Evolutionary conservation across 1,140 invertebrate species (phyloP).

Genomic region (Calephelis nemesis): DNA sequence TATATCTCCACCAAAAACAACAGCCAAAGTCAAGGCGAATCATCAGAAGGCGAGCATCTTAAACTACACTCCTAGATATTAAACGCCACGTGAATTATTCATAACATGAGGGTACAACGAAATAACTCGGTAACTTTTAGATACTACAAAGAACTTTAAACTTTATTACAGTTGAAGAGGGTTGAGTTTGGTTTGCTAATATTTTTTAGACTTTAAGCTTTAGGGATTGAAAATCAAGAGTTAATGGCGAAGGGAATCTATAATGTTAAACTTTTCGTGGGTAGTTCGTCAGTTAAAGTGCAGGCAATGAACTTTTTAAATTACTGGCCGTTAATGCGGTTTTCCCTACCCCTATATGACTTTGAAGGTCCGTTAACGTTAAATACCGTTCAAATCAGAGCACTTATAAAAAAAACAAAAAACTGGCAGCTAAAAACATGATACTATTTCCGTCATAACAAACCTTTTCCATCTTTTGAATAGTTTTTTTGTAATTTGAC

Average conservation of each 20-base stretch:
- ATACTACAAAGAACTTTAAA: slow-evolving; percentile 47
- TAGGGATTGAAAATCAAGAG: slow-evolving; percentile 58
- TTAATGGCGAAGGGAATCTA: slow-evolving; percentile 46
- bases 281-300: slow-evolving; percentile 14
- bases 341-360: too few relatives aligned
- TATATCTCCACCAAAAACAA: too few relatives aligned
- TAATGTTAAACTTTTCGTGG: slow-evolving; percentile 39
- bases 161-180: slow-evolving; percentile 47
- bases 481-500: too few relatives aligned
- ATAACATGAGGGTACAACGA: slow-evolving; percentile 68
- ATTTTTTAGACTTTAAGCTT: slow-evolving; percentile 47
- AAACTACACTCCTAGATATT: slow-evolving; percentile 70
- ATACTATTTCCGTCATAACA: too few relatives aligned
- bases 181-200: slow-evolving; percentile 31
- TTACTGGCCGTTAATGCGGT: too few relatives aligned
- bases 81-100: slow-evolving; percentile 74
- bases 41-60: slow-evolving; percentile 38
- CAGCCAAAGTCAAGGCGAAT: slow-evolving; percentile 31
- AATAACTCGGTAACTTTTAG: slow-evolving; percentile 64
- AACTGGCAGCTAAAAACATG: too few relatives aligned
- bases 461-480: too few relatives aligned
- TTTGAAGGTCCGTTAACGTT: too few relatives aligned
- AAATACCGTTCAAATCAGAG: too few relatives aligned
- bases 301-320: background rate
- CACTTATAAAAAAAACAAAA: too few relatives aligned